These are phyloP conservation scores for Cololabis saira DNA, from an alignment of 2,113 vertebrate genomes.

Conservation along the genomic window DNA sequence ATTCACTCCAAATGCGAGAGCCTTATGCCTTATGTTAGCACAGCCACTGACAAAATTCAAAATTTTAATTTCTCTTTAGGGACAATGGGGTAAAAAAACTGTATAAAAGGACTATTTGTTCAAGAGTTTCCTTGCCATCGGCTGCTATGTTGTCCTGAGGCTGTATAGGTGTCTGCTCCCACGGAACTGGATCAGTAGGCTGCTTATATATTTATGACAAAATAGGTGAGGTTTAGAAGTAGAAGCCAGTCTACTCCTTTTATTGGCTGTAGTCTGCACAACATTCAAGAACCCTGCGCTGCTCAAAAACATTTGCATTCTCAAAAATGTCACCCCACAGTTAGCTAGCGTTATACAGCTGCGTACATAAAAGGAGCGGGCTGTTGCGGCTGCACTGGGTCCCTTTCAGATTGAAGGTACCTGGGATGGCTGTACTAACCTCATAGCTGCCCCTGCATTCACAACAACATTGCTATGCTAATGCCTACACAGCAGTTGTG, in stretches of 20 bases:
- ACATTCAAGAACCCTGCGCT: not conserved
- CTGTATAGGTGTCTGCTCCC: too few species aligned
- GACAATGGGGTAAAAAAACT: too few species aligned
- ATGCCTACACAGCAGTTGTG: slow-evolving; percentile 69
- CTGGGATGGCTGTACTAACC: slow-evolving; percentile 60
- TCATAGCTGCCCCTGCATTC: slow-evolving; percentile 51
- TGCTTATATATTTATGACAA: too few species aligned
- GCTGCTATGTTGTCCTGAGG: too few species aligned
- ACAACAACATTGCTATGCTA: slow-evolving; percentile 72
- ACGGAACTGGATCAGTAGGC: too few species aligned
- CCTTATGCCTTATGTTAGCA: too few species aligned
- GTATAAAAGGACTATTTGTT: too few species aligned
- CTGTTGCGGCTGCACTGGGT: slow-evolving; percentile 29
- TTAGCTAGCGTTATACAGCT: slow-evolving; percentile 9
- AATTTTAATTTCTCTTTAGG: too few species aligned
- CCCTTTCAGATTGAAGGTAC: slow-evolving; percentile 54
- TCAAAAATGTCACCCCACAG: not conserved
- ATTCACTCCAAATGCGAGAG: too few species aligned
- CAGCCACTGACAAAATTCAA: too few species aligned
- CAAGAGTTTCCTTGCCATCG: too few species aligned
- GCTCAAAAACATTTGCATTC: slow-evolving; percentile 7
- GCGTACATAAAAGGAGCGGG: slow-evolving; percentile 23
- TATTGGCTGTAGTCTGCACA: not conserved
- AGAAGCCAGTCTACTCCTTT: not conserved
- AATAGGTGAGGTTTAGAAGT: not conserved